Evolutionary conservation across 2,113 vertebrate genomes (phyloP), one percentile per base, ranked within the genome.

Genomic region (Rhea pennata): DNA sequence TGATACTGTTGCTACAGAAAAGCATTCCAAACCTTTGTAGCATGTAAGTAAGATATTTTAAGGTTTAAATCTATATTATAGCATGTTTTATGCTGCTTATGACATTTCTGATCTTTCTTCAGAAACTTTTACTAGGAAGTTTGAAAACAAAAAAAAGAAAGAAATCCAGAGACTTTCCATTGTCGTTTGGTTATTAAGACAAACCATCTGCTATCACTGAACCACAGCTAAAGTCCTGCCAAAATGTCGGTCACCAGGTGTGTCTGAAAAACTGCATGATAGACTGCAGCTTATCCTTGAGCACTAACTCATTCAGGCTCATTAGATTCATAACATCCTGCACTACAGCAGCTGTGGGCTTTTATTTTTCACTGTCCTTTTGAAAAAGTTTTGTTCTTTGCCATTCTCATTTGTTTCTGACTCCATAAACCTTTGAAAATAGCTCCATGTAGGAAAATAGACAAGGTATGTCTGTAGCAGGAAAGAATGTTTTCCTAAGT

Each of bases 281-380:
- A 86, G 19, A 74, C 40, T 64, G 24, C n/a, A 71, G 14, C 14
- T 90, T 96, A 75, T 93, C 31, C 33, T 72, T 24, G 64, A 84
- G 46, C 80, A 29, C 31, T 67, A 39, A 83, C 20, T 46, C 61
- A 40, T 71, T 92, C 59, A 75, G 14, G 14, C 31, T 90, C 48
- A 69, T 87, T 81, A 64, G 42, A 75, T 81, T 88, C 69, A 53
- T 64, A 90, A 71, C n/a, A 65, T 65, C 22, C 56, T 61, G 22
- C 7, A n/a, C 42, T 56, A 39, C 31, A 86, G 31, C 72, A 92
- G 69, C 72, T 97, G 39, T 8, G 66, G 36, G 40, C 12, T 15
- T 90, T 96, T 81, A 70, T 67, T 93, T 95, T 88, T 87, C n/a
- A 69, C 5, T 21, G 6, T 73, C 24, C 36, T 75, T 82, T 90